Conservation (phyloP, 2,888 invertebrate species). For the Caenorhabditis afra region DNA sequence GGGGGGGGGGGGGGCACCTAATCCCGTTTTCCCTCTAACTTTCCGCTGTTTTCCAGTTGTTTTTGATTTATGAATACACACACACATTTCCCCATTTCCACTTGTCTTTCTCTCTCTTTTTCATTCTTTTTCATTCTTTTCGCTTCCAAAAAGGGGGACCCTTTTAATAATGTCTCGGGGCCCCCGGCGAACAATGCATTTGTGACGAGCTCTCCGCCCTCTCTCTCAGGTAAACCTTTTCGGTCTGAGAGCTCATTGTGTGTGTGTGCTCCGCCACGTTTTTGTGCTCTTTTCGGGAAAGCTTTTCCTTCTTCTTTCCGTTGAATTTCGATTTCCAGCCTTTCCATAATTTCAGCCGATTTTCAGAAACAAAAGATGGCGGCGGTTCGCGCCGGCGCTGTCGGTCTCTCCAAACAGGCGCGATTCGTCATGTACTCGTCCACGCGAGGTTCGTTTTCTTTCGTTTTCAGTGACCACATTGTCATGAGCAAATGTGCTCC, state of each 20-base stretch:
- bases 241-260: conserved; percentile 21
- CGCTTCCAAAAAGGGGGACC: too few relatives aligned
- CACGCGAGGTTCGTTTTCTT: conserved; percentile 50
- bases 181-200: conserved; percentile 15
- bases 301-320: too few relatives aligned
- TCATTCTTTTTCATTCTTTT: not conserved
- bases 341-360: too few relatives aligned
- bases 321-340: too few relatives aligned
- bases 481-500: too few relatives aligned
- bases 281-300: not conserved
- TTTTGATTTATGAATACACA: conserved; percentile 30
- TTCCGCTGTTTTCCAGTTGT: conserved; percentile 4
- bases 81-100: too few relatives aligned
- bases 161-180: too few relatives aligned
- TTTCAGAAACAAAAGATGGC: conserved; percentile 70
- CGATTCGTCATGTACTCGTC: conserved; percentile 61
- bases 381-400: conserved; percentile 74
- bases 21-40: too few relatives aligned
- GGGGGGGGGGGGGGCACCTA: too few relatives aligned
- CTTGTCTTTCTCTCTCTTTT: too few relatives aligned
- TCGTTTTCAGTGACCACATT: too few relatives aligned
- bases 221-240: conserved; percentile 14
- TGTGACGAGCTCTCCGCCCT: conserved; percentile 19
- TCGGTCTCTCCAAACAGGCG: conserved; percentile 61
- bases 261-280: conserved; percentile 17